These are phyloP conservation scores for Champsocephalus esox DNA, from an alignment of 2,797 vertebrate species.

Conservation along the genomic window DNA sequence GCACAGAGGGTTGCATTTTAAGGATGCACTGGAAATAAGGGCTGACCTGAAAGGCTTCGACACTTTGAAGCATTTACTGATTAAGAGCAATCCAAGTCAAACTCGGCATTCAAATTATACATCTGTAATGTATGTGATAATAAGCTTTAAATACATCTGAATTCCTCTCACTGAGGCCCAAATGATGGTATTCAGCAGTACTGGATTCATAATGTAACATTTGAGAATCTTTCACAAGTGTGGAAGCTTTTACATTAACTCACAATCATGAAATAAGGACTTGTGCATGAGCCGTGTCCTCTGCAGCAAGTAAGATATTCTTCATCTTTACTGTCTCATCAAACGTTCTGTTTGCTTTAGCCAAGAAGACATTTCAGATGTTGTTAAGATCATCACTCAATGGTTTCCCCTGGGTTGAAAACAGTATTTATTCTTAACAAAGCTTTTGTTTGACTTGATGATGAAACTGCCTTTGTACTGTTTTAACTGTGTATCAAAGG, in stretches of 20 bases:
- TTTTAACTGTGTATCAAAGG: conserved; percentile 12
- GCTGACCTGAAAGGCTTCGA: too few species aligned
- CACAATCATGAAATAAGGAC: conserved; percentile 1
- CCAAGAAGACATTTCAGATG: conserved; percentile 26
- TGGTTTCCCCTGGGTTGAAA: conserved; percentile 26
- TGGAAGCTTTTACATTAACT: conserved; percentile 14
- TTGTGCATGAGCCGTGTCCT: conserved; percentile 7
- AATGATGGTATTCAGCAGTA: too few species aligned
- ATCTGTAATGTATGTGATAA: too few species aligned
- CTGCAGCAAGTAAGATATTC: conserved; percentile 15
- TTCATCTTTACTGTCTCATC: conserved; percentile 21
- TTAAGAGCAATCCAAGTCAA: too few species aligned
- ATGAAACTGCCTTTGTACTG: conserved; percentile 42
- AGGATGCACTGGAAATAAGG: background rate
- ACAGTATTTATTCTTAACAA: conserved; percentile 66
- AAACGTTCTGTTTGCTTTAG: conserved; percentile 54
- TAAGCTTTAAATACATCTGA: too few species aligned
- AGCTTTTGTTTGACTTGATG: conserved; percentile 45
- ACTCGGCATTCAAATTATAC: too few species aligned
- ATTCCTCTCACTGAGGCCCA: too few species aligned
- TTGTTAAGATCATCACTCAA: conserved; percentile 42
- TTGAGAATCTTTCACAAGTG: background rate
- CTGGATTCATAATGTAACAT: background rate
- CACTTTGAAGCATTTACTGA: too few species aligned
- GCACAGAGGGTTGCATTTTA: conserved; percentile 3